A percentile compares a stretch with the other conserved stretches of the same genome.
Evolutionary conservation across 2,113 vertebrate genomes (phyloP).

Genomic region (Isichthys henryi): DNA sequence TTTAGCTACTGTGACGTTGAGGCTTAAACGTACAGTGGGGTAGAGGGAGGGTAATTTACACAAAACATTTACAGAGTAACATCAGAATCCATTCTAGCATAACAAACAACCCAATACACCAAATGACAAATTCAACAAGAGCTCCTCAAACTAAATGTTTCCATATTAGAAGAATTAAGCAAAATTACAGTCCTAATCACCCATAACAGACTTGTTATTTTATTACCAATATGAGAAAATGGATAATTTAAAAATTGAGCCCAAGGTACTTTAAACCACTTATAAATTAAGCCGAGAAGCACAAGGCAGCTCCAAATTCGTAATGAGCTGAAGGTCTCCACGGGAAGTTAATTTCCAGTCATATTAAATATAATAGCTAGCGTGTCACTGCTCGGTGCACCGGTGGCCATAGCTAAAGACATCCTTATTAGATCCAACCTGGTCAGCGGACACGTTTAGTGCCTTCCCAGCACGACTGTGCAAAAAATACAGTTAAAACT

Average conservation of each 20-base stretch:
- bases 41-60: neutral
- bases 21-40: neutral
- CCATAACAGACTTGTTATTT: constrained; percentile 6
- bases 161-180: neutral
- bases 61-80: neutral
- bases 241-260: constrained; percentile 5
- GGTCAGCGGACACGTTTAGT: neutral
- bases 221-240: neutral
- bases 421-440: neutral
- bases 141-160: neutral
- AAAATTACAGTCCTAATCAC: neutral
- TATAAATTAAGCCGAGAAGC: neutral
- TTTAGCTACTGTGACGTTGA: neutral
- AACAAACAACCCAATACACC: neutral
- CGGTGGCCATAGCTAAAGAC: neutral
- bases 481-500: neutral
- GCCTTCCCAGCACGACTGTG: neutral
- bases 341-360: constrained; percentile 6
- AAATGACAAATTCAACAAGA: neutral
- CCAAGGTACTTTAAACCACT: constrained; percentile 6
- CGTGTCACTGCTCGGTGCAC: neutral
- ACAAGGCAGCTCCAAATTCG: neutral
- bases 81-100: neutral
- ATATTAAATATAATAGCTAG: constrained; percentile 19
- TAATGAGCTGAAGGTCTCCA: constrained; percentile 8